Base-by-base conservation (phyloP, 2,888 invertebrate species). In the Meteorus cinctellus region DNA sequence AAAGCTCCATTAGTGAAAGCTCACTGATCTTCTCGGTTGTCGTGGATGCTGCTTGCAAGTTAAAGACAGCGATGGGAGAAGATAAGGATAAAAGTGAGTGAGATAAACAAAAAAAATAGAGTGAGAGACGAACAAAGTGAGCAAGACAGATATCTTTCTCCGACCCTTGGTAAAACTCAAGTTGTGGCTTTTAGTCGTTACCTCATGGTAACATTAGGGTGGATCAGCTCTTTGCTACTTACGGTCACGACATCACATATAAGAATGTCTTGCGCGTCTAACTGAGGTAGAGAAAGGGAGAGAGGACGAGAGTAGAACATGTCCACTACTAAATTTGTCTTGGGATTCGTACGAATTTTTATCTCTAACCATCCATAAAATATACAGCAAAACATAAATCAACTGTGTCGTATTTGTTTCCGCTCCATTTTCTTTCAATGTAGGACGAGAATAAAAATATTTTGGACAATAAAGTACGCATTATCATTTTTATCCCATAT, bases 21-120 rank as follows among this genome's bases (percentile, higher is more conserved):
- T 60, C 62, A 75, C 76, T 78, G 80, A 81, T 79, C 77, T 70
- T 75, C 77, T 77, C 78, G 78, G 55, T 55, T 55, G n/a, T 55
- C 55, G 2, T 55, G 19, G 55, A 19, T 55, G 19, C 24, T 55
- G 78, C 77, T 76, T 65, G 48, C 45, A 65, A 72, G 72, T 72
- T 65, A 16, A 65, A 45, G 51, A 65, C 45, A 36, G 31, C 45
- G 34, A 65, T 62, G 66, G 74, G 51, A 69, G 67, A 75, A 76
- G 70, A 76, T 71, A 75, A 77, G 73, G 75, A 80, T 59, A n/a
- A 36, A 48, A 55, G 10, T 55, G 19, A 55, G 55, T 55, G 19
- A 55, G 55, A 55, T 3, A 48, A 14, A 48, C n/a, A 48, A 16
- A 48, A n/a, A 24, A n/a, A n/a, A 6, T 48, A n/a, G n/a, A 48